A percentile compares a stretch with the other conserved stretches of the same genome.
These are phyloP conservation scores for Amia ocellicauda DNA, from an alignment of 2,113 vertebrate species.

Conservation along the genomic window DNA sequence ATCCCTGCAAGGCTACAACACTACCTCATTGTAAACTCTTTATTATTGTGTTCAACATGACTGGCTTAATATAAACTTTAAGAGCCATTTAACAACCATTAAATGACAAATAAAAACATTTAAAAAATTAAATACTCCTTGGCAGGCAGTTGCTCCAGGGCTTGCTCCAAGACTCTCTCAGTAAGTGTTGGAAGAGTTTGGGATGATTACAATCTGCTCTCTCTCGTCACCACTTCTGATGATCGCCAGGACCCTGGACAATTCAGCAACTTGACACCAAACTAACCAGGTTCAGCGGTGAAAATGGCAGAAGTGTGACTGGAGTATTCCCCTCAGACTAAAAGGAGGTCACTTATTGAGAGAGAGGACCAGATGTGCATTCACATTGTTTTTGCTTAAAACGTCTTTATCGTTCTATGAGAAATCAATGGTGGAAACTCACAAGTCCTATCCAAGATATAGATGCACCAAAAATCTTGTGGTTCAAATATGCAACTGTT, in stretches of 20 bases:
- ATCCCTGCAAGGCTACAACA: slow-evolving; percentile 8
- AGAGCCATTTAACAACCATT: slow-evolving; percentile 18
- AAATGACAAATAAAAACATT: slow-evolving; percentile 25
- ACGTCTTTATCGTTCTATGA: too few relatives aligned
- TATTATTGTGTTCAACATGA: slow-evolving; percentile 19
- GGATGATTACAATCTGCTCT: too few relatives aligned
- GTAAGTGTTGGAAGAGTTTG: neutral
- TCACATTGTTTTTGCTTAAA: too few relatives aligned
- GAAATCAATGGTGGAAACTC: too few relatives aligned
- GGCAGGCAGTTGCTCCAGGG: neutral
- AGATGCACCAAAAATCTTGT: too few relatives aligned
- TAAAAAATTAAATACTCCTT: neutral
- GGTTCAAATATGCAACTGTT: too few relatives aligned
- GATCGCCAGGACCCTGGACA: neutral
- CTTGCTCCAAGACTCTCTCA: neutral
- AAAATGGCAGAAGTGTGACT: too few relatives aligned
- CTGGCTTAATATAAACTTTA: slow-evolving; percentile 24
- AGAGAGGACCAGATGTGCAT: too few relatives aligned
- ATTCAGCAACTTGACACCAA: neutral
- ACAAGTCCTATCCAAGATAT: too few relatives aligned
- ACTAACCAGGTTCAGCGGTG: too few relatives aligned
- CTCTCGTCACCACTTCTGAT: neutral
- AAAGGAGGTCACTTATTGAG: too few relatives aligned
- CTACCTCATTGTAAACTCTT: slow-evolving; percentile 28
- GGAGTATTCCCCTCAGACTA: too few relatives aligned